Percentiles rank a stretch among this genome's conserved stretches.
These are phyloP conservation scores for Tachysurus fulvidraco DNA, from an alignment of 2,113 vertebrate genomes.

Conservation along the genomic window DNA sequence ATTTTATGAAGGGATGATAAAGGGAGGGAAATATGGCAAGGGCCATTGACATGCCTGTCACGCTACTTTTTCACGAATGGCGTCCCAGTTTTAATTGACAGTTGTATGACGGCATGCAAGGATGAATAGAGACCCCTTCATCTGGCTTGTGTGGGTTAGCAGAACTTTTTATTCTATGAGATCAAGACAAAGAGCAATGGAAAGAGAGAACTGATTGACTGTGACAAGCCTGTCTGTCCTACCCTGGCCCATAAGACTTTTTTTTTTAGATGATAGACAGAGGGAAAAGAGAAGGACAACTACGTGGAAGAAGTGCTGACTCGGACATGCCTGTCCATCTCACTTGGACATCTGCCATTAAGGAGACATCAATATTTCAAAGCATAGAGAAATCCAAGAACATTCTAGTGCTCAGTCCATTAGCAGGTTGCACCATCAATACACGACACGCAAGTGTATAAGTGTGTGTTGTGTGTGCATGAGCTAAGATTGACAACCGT, in stretches of 20 bases:
- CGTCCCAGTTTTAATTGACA: not conserved
- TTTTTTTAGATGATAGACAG: not conserved
- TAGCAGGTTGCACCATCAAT: slow-evolving; percentile 72
- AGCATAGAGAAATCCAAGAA: slow-evolving; percentile 73
- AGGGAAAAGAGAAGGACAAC: not conserved
- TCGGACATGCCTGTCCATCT: slow-evolving; percentile 35
- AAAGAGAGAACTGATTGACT: not conserved
- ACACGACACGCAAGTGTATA: slow-evolving; percentile 43
- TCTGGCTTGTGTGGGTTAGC: slow-evolving; percentile 5
- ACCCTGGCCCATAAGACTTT: not conserved
- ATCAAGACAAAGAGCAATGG: not conserved
- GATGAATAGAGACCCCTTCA: not conserved
- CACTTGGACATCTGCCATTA: slow-evolving; percentile 69
- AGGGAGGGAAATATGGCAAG: not conserved
- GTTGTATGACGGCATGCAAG: not conserved
- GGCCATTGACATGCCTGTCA: not conserved
- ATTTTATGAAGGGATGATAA: not conserved
- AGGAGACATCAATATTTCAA: slow-evolving; percentile 94
- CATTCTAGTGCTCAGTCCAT: slow-evolving; percentile 72
- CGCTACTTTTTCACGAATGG: not conserved
- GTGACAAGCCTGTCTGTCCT: not conserved
- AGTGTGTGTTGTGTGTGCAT: not conserved
- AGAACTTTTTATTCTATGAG: not conserved
- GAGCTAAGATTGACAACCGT: not conserved
- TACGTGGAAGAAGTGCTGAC: slow-evolving; percentile 39